Evolutionary conservation across 37 sponge, comb jelly and placozoan species (phyloP), one percentile per base, ranked within the genome.

Genomic region (Beroe ovata): DNA sequence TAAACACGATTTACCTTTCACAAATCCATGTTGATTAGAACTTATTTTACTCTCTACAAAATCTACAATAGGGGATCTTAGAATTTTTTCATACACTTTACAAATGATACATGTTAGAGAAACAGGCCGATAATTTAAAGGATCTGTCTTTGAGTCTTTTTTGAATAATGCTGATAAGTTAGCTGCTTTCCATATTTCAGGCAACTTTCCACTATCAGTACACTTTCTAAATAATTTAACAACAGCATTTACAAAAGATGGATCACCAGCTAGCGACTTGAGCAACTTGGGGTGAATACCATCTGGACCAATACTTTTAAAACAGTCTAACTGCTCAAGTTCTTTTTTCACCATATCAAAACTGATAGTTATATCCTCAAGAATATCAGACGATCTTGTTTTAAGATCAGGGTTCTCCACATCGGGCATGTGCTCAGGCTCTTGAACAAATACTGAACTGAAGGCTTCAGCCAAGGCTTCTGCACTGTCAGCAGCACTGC

Each of bases 81-180:
- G 3, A 61, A 61, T 20, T 16, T 61, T 16, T 16, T 61, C 63
- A 61, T 22, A 61, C 8, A 61, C 28, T 4, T 61, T 61, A 16
- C 63, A 61, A 16, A 61, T 22, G 21, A 61, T 61, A 61, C 63
- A 61, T 22, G 63, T 61, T 25, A 61, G n/a, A 61, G 63, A 61
- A 26, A 61, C 63, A 20, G 63, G 63, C 63, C 63, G 8, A 61
- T 61, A 61, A 61, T 61, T 61, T 16, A 61, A 61, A 20, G 63
- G 63, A 3, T 61, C 4, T 61, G 63, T 6, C n/a, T 61, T 61
- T 20, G 63, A 61, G 3, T 25, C 63, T 6, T 4, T 20, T 25
- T 61, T 61, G 28, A 20, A 61, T 25, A 61, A 61, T 4, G 26
- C 63, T 6, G 21, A 6, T 3, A 61, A 16, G 3, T 16, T 26